phyloP scores from a whole-genome alignment of 1,140 invertebrate genomes.

The Solenopsis fugax region DNA sequence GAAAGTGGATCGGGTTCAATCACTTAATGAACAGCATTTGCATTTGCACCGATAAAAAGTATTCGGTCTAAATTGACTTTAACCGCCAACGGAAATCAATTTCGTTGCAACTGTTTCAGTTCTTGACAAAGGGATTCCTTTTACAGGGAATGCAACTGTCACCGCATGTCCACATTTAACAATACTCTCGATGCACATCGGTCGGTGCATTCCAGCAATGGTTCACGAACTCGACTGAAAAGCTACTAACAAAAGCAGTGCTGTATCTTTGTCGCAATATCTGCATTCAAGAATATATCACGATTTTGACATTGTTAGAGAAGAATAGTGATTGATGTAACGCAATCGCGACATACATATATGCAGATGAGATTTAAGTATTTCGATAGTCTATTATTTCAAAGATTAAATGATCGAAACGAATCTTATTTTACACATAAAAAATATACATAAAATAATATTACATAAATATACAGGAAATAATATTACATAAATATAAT shows the following conservation, averaged over 20 bases:
- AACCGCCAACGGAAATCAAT: conserved; percentile 44
- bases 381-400: background rate
- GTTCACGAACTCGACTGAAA: conserved; percentile 43
- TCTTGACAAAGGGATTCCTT: conserved; percentile 37
- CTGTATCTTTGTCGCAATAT: conserved; percentile 46
- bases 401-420: background rate
- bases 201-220: conserved; percentile 34
- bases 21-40: conserved; percentile 12
- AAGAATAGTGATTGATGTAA: conserved; percentile 16
- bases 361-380: background rate
- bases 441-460: conserved; percentile 5
- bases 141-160: conserved; percentile 16
- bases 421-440: background rate
- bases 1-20: background rate
- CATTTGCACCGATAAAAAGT: conserved; percentile 25
- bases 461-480: background rate
- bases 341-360: background rate
- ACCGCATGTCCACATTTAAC: conserved; percentile 9
- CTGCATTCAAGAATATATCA: conserved; percentile 48
- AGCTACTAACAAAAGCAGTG: conserved; percentile 34
- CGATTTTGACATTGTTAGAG: conserved; percentile 5
- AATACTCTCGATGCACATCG: conserved; percentile 40
- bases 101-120: conserved; percentile 30
- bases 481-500: background rate
- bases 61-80: conserved; percentile 36